Evolutionary conservation across 2,113 vertebrate genomes (phyloP).

Genomic region (Chamaetylas fuelleborni): DNA sequence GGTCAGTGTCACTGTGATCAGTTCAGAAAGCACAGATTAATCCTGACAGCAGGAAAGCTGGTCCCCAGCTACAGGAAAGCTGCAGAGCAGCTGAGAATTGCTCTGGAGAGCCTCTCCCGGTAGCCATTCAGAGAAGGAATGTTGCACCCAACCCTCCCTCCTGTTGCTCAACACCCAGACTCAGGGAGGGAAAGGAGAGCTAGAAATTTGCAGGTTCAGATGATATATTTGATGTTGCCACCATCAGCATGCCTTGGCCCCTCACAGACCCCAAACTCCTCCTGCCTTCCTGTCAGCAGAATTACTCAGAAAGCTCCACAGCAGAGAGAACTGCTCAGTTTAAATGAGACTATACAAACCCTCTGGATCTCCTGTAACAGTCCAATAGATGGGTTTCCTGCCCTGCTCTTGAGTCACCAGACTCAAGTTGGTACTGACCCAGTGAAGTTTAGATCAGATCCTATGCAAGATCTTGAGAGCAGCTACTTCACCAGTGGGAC

Average conservation of each 20-base stretch:
- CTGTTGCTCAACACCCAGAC: background rate
- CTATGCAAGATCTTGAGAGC: background rate
- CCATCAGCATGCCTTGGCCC: background rate
- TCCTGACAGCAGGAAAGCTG: background rate
- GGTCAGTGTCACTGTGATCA: background rate
- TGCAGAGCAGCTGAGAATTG: rapidly evolving
- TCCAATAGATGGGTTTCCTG: background rate
- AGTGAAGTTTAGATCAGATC: background rate
- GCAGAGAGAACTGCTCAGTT: background rate
- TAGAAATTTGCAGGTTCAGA: background rate
- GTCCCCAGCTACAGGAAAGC: background rate
- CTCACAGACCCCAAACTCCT: background rate
- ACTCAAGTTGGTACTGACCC: background rate
- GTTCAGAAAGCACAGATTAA: background rate
- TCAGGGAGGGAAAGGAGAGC: background rate
- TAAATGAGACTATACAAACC: background rate
- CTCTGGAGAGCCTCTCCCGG: background rate
- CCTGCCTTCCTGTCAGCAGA: background rate
- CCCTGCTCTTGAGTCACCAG: background rate
- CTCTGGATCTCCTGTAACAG: background rate
- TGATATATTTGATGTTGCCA: background rate
- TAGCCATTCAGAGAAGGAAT: background rate
- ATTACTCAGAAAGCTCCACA: background rate
- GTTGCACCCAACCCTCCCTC: rapidly evolving
- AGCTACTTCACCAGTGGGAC: background rate